Conservation (phyloP, 2,113 vertebrate species). For the Hemicordylus capensis region DNA sequence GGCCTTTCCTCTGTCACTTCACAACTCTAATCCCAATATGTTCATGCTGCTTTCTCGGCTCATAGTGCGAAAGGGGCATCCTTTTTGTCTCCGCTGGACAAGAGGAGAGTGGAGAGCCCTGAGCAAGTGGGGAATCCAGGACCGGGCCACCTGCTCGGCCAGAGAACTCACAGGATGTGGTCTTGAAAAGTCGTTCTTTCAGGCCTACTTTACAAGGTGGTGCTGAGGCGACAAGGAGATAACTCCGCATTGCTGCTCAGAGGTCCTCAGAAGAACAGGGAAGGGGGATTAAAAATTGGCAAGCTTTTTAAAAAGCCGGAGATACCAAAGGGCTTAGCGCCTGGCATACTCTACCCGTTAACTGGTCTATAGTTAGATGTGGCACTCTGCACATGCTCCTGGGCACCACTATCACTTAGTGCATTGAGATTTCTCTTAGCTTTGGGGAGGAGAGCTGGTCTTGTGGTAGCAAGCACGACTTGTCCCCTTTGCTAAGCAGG, state of each 20-base stretch:
- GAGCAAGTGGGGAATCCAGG: no score
- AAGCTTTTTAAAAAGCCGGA: no score
- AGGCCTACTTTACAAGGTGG: not conserved
- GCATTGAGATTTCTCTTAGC: no score
- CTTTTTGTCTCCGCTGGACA: not conserved
- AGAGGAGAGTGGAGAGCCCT: not conserved
- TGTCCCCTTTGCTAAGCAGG: no score
- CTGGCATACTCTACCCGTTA: not conserved
- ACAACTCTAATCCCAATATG: not conserved
- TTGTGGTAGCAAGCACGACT: no score
- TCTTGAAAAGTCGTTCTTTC: no score
- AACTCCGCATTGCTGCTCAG: not conserved
- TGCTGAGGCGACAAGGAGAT: no score
- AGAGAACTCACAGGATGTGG: not conserved
- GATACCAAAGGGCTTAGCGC: not conserved
- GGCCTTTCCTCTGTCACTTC: not conserved
- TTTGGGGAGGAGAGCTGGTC: no score
- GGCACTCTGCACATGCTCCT: not conserved
- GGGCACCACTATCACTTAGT: no score
- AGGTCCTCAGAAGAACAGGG: not conserved
- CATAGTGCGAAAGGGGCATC: not conserved
- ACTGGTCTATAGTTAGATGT: not conserved
- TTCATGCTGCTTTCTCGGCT: not conserved
- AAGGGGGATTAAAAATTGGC: no score
- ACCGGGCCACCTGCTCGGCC: not conserved